These are phyloP conservation scores for Eucriotettix oculatus DNA, from an alignment of 2,888 invertebrate species.

Conservation along the genomic window DNA sequence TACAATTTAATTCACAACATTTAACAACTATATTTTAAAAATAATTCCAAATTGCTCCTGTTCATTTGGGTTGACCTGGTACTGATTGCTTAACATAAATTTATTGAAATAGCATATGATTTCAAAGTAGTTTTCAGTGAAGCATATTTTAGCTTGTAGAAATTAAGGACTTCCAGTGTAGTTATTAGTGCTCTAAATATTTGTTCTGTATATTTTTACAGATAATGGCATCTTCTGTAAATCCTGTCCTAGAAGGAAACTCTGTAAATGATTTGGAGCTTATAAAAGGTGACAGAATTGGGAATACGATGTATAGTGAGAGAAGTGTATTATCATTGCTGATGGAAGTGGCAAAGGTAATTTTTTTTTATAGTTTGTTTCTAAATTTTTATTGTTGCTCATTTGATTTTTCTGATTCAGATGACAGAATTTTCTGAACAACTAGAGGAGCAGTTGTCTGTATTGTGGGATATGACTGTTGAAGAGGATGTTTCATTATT, in stretches of 20 bases:
- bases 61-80: too few relatives aligned
- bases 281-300: constrained; percentile 60
- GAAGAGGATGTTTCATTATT: constrained; percentile 59
- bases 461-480: constrained; percentile 72
- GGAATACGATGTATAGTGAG: constrained; percentile 63
- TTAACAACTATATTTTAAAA: too few relatives aligned
- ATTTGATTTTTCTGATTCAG: not conserved
- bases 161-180: too few relatives aligned
- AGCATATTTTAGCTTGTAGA: too few relatives aligned
- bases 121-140: too few relatives aligned
- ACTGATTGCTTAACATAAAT: too few relatives aligned
- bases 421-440: constrained; percentile 33
- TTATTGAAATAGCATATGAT: too few relatives aligned
- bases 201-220: too few relatives aligned
- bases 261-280: constrained; percentile 24
- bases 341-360: constrained; percentile 36
- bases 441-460: constrained; percentile 57
- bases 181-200: too few relatives aligned
- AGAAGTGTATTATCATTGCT: constrained; percentile 53
- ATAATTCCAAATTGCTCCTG: too few relatives aligned
- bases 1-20: too few relatives aligned
- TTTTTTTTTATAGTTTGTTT: not conserved
- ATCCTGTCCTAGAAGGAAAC: not conserved
- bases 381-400: too few relatives aligned
- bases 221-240: not conserved